Conservation (phyloP, 2,797 vertebrate genomes). For the Protosalanx chinensis region DNA sequence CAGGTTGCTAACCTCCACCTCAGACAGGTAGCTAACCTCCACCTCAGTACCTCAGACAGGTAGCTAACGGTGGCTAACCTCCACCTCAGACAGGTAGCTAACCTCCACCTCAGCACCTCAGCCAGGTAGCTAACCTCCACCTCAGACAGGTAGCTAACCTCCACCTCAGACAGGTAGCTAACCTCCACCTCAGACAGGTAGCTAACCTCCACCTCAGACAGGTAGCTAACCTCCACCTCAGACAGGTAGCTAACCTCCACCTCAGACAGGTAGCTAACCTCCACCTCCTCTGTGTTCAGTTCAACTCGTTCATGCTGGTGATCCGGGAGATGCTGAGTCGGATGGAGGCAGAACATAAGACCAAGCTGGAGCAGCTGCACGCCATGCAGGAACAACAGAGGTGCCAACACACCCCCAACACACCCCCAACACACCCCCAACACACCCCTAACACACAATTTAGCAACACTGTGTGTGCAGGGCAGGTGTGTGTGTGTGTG, state of each 20-base stretch:
- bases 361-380: constrained; percentile 96
- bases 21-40: neutral
- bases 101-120: neutral
- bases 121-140: neutral
- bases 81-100: constrained; percentile 92
- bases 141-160: neutral
- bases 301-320: constrained; percentile 93
- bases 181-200: neutral
- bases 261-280: too few species aligned
- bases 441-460: neutral
- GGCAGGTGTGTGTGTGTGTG: too few species aligned
- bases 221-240: constrained; percentile 64
- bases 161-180: neutral
- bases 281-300: neutral
- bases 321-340: constrained; percentile 94
- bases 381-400: constrained; percentile 97
- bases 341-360: constrained; percentile 95
- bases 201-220: neutral
- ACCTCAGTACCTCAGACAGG: constrained; percentile 54
- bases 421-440: neutral
- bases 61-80: constrained; percentile 85
- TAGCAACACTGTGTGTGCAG: too few species aligned
- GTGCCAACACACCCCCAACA: constrained; percentile 63
- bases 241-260: neutral
- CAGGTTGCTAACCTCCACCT: neutral